Conservation (phyloP, 2,113 vertebrate genomes). For the Sigmodon hispidus region DNA sequence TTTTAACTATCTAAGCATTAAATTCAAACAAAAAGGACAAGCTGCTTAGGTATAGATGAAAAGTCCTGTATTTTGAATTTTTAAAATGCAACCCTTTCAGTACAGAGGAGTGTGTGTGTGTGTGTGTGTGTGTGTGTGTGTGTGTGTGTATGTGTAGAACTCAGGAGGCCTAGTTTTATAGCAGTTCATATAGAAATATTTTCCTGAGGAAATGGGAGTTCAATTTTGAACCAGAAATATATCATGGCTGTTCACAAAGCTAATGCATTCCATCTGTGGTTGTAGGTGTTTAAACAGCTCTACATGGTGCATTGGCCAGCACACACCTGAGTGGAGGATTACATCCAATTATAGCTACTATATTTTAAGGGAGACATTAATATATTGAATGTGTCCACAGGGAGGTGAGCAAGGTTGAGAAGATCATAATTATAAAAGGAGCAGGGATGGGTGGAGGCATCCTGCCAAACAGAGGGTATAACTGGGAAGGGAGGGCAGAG, state of each 20-base stretch:
- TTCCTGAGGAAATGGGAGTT: slow-evolving; percentile 40
- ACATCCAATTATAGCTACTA: slow-evolving; percentile 1
- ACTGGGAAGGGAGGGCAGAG: neutral
- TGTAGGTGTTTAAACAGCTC: neutral
- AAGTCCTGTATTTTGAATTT: slow-evolving; percentile 15
- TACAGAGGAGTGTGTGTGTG: neutral
- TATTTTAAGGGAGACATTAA: slow-evolving; percentile 43
- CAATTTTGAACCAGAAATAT: neutral
- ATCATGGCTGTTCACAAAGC: neutral
- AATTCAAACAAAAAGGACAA: slow-evolving; percentile 53
- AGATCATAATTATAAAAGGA: neutral
- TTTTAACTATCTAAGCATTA: slow-evolving; percentile 32
- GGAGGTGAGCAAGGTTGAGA: neutral
- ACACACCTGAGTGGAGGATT: neutral
- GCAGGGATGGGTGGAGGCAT: neutral
- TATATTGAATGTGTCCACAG: slow-evolving; percentile 7
- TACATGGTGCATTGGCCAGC: neutral
- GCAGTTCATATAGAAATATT: slow-evolving; percentile 35
- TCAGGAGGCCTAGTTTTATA: slow-evolving; percentile 18
- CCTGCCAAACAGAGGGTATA: neutral
- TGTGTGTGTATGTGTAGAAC: neutral
- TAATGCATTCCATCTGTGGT: neutral
- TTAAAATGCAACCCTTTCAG: neutral
- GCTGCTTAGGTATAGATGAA: slow-evolving; percentile 20
- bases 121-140: neutral